These are phyloP conservation scores for Drosophila ogumai DNA, from an alignment of 1,140 invertebrate species.

Conservation along the genomic window DNA sequence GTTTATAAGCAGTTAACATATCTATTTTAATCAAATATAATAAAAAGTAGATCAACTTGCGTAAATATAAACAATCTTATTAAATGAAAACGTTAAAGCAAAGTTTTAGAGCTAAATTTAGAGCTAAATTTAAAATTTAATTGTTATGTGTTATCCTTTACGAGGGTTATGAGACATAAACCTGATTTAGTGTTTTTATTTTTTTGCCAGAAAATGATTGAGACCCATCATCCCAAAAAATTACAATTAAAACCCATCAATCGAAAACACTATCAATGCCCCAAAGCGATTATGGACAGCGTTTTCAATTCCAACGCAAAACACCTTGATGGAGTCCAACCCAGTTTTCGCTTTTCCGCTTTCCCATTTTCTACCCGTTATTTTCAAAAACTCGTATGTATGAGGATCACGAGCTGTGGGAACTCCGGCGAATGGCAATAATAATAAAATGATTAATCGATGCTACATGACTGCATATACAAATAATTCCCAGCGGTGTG, in stretches of 20 bases:
- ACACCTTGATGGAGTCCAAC: constrained; percentile 4
- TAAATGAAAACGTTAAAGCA: background rate
- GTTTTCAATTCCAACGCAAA: constrained; percentile 15
- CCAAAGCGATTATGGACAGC: constrained; percentile 31
- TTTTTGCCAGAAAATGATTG: background rate
- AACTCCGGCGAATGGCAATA: constrained; percentile 73
- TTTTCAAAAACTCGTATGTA: constrained; percentile 54
- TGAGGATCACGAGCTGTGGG: constrained; percentile 77
- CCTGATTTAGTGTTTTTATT: background rate
- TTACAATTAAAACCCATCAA: constrained; percentile 12
- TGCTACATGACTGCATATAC: constrained; percentile 83
- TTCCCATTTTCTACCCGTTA: constrained; percentile 4
- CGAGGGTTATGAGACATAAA: background rate
- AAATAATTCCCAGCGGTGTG: constrained; percentile 80
- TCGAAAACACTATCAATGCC: constrained; percentile 8
- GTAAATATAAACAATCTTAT: background rate
- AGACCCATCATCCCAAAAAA: background rate
- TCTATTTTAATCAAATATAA: background rate
- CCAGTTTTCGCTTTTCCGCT: background rate
- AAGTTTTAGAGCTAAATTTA: background rate
- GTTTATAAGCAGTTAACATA: too few species aligned
- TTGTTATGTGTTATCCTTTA: too few species aligned
- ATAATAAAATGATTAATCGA: constrained; percentile 84
- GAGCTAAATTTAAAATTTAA: background rate
- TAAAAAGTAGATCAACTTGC: background rate